Evolutionary conservation across 2,113 vertebrate species (phyloP).

Genomic region (Hucho hucho): DNA sequence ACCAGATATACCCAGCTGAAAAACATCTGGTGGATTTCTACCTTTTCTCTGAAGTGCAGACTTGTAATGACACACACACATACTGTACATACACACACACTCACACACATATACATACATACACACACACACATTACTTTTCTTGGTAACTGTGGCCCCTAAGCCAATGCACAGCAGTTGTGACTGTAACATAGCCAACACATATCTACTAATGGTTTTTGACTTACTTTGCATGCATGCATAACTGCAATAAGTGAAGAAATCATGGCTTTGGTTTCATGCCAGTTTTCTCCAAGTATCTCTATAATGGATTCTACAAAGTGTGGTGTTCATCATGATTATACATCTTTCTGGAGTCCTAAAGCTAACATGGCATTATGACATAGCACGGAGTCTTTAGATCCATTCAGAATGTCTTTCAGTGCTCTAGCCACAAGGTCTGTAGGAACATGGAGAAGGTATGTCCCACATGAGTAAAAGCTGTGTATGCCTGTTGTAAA

Average conservation of each 20-base stretch:
- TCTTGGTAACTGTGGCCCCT: not conserved
- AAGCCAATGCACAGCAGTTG: not conserved
- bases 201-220: too few relatives aligned
- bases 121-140: constrained; percentile 10
- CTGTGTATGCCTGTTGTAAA: constrained; percentile 39
- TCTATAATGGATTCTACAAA: constrained; percentile 16
- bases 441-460: constrained; percentile 46
- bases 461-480: constrained; percentile 60
- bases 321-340: constrained; percentile 27
- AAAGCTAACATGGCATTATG: constrained; percentile 7
- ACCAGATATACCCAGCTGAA: constrained; percentile 81
- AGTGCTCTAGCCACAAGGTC: constrained; percentile 46
- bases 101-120: constrained; percentile 22
- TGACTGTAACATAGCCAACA: not conserved
- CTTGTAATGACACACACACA: constrained; percentile 66
- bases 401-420: constrained; percentile 50
- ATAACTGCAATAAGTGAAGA: too few relatives aligned
- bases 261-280: too few relatives aligned
- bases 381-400: constrained; percentile 14
- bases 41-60: constrained; percentile 69
- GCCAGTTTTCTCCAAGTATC: too few relatives aligned
- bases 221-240: too few relatives aligned
- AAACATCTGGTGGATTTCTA: constrained; percentile 79
- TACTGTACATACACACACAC: not conserved
- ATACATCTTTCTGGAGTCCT: constrained; percentile 18